Percentiles rank a stretch among this genome's conserved stretches.
Conservation (phyloP, 1,140 invertebrate genomes). For the Grapholita molesta region DNA sequence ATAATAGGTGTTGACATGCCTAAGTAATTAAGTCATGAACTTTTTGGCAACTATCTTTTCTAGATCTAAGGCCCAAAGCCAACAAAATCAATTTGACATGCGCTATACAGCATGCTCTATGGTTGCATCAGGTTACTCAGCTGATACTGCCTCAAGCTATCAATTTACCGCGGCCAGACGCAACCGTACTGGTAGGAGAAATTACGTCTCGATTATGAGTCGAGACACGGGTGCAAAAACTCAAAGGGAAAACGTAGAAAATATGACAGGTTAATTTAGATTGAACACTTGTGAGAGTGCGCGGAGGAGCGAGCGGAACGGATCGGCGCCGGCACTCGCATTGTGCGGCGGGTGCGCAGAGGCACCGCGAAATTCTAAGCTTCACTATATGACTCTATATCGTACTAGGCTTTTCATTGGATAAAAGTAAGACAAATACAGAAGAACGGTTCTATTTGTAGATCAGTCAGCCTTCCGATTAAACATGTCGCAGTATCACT, state of each 20-base stretch:
- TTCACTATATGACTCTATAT: constrained; percentile 37
- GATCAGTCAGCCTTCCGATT: no score
- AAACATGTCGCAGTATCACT: no score
- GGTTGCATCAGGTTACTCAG: not conserved
- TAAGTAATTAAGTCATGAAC: no score
- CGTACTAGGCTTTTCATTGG: no score
- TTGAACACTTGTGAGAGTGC: constrained; percentile 51
- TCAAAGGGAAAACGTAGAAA: constrained; percentile 50
- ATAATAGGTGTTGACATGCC: no score
- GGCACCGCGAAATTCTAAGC: not conserved
- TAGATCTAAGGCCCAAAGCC: not conserved
- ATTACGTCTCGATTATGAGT: constrained; percentile 47
- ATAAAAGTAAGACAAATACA: no score
- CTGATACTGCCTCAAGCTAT: not conserved
- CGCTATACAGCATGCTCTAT: not conserved
- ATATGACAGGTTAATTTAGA: constrained; percentile 63
- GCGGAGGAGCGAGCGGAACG: constrained; percentile 56
- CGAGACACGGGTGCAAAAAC: constrained; percentile 37
- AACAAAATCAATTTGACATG: not conserved
- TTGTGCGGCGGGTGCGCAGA: constrained; percentile 46
- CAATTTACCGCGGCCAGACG: constrained; percentile 29
- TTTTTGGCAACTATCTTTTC: no score
- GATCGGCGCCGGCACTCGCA: constrained; percentile 52
- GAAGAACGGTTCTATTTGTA: no score
- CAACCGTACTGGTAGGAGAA: constrained; percentile 36